Base-by-base conservation (phyloP, 1,140 invertebrate genomes). In the Solen grandis region DNA sequence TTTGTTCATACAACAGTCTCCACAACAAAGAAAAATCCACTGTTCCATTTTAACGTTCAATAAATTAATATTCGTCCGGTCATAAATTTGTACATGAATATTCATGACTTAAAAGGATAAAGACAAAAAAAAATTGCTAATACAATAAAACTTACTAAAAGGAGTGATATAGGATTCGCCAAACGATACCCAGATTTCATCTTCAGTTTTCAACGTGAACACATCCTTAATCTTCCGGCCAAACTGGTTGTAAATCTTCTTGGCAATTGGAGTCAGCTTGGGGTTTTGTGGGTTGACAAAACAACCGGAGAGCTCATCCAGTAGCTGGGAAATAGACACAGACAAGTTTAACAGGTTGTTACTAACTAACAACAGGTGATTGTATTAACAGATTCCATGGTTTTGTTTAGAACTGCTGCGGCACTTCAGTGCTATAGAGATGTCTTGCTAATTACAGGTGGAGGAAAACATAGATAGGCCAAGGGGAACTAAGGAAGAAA, bases 141-240 rank as follows among this genome's bases (percentile, higher is more conserved):
- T 5, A 33, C 29, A n/a, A 22, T 46, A 25, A 46, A 27, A 90
- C 89, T 90, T 85, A 92, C 91, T 88, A 79, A 88, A 90, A 25
- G 89, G 91, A 50, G 79, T 80, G 22, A 90, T 90, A 73, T 86
- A 91, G 5, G 87, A 79, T 81, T 92, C 91, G 10, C 91, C 91
- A 85, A 87, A 90, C 4, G 91, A 91, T 5, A 92, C 78, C 88
- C 88, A 92, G 1, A 92, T 82, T 46, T 90, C 86, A 57, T 89
- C 78, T 29, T 91, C 90, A 41, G 87, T 76, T 55, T 89, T 68
- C 29, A 86, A 69, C 4, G 73, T 83, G 8, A 60, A 59, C n/a
- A 91, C 86, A 82, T 90, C 84, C 27, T 75, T 88, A 25, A 92
- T 84, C 60, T 90, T 88, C 22, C 81, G 68, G 2, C 91, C 91